A percentile compares a stretch with the other conserved stretches of the same genome.
Evolutionary conservation across 2,113 vertebrate genomes (phyloP).

Genomic region (Oceanodroma tethys): DNA sequence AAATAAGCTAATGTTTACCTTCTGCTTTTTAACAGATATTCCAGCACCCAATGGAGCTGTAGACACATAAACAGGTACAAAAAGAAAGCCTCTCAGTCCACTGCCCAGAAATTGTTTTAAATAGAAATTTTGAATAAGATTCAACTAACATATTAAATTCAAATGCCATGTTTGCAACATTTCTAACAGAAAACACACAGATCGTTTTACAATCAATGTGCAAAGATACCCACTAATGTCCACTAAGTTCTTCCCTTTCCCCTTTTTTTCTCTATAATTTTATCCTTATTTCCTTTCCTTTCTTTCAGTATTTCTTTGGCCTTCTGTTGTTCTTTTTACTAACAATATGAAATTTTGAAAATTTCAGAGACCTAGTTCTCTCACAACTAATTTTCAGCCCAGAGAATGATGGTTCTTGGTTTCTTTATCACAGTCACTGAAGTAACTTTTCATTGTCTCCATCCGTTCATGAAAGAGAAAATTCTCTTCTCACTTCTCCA

Average conservation of each 20-base stretch:
- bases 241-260: not conserved
- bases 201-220: not conserved
- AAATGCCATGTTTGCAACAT: not conserved
- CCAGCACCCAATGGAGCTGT: not conserved
- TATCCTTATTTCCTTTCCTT: not conserved
- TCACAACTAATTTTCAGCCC: not conserved
- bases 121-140: not conserved
- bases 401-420: not conserved
- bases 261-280: not conserved
- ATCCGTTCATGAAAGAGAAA: not conserved
- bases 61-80: not conserved
- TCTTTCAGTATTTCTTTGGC: not conserved
- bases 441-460: not conserved
- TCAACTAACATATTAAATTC: not conserved
- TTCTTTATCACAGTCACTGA: not conserved
- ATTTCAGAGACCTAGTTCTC: not conserved
- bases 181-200: not conserved
- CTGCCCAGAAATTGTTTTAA: not conserved
- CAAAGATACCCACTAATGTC: accelerated
- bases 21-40: not conserved
- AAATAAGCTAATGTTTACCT: not conserved
- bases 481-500: not conserved
- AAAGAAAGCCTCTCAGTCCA: not conserved
- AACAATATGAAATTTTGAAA: not conserved
- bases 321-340: not conserved